A percentile compares a stretch with the other conserved stretches of the same genome.
These are phyloP conservation scores for Daktulosphaira vitifoliae DNA, from an alignment of 1,140 invertebrate species.

Conservation along the genomic window DNA sequence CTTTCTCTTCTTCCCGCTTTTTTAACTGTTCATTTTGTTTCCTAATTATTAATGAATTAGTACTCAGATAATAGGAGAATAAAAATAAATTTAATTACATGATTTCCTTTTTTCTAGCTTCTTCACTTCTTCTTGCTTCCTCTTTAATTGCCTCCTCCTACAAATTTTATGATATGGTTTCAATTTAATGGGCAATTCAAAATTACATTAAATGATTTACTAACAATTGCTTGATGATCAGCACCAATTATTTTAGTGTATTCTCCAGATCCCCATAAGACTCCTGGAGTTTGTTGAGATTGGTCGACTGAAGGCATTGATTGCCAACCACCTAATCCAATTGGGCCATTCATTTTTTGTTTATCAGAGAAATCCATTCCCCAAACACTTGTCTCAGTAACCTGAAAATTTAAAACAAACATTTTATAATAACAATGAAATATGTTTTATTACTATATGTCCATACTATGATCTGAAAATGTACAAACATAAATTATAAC, in stretches of 20 bases:
- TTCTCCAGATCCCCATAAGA: conserved; percentile 27
- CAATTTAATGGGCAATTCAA: no score
- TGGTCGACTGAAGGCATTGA: background rate
- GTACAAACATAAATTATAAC: no score
- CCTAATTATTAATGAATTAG: background rate
- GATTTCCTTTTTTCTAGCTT: conserved; percentile 27
- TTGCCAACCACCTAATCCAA: conserved; percentile 19
- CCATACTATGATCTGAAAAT: no score
- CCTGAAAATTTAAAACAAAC: conserved; percentile 1
- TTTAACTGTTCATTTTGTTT: conserved; percentile 31
- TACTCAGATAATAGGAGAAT: background rate
- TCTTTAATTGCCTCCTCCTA: conserved; percentile 30
- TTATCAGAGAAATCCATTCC: conserved; percentile 17
- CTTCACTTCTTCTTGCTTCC: conserved; percentile 27
- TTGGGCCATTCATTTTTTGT: conserved; percentile 21
- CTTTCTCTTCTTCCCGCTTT: conserved; percentile 14
- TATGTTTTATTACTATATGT: no score
- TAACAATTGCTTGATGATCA: conserved; percentile 24
- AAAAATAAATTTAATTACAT: conserved; percentile 12
- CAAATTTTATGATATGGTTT: background rate
- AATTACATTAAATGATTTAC: background rate
- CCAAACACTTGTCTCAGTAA: conserved; percentile 23
- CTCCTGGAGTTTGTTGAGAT: conserved; percentile 9
- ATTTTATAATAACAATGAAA: no score
- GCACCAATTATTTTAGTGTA: conserved; percentile 30